Conservation (phyloP, 2,797 vertebrate species). For the Chloroceryle inda region DNA sequence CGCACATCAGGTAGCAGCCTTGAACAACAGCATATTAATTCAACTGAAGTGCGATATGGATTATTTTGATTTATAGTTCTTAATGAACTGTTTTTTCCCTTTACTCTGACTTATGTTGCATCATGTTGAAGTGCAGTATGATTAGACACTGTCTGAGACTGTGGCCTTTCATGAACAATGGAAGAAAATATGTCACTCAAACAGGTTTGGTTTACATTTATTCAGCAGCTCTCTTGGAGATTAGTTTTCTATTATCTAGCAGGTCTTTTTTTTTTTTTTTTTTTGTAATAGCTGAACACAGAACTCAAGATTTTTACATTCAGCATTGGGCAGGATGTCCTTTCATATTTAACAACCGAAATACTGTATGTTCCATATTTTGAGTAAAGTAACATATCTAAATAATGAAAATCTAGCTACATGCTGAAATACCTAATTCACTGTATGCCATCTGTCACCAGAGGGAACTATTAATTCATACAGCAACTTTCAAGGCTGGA, state of each 20-base stretch:
- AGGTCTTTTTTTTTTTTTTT: not conserved
- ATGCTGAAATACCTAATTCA: constrained; percentile 25
- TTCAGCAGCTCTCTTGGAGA: not conserved
- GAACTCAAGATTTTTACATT: not conserved
- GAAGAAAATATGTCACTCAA: constrained; percentile 34
- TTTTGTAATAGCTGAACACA: not conserved
- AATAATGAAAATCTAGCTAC: constrained; percentile 15
- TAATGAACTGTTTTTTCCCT: not conserved
- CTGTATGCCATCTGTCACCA: constrained; percentile 46
- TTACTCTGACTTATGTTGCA: not conserved
- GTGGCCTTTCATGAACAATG: constrained; percentile 11
- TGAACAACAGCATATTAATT: constrained; percentile 35
- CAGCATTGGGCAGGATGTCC: not conserved
- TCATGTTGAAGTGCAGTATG: not conserved
- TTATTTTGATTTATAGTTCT: constrained; percentile 48
- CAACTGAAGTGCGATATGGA: not conserved
- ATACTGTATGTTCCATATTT: not conserved
- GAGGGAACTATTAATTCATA: constrained; percentile 60
- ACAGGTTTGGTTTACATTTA: not conserved
- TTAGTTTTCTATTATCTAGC: not conserved
- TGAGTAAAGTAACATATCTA: not conserved
- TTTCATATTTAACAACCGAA: constrained; percentile 42
- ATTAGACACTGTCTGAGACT: constrained; percentile 37
- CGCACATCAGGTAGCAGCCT: not conserved
- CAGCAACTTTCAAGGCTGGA: not conserved